These are phyloP conservation scores for Fringilla coelebs DNA, from an alignment of 2,797 vertebrate species.

Conservation along the genomic window DNA sequence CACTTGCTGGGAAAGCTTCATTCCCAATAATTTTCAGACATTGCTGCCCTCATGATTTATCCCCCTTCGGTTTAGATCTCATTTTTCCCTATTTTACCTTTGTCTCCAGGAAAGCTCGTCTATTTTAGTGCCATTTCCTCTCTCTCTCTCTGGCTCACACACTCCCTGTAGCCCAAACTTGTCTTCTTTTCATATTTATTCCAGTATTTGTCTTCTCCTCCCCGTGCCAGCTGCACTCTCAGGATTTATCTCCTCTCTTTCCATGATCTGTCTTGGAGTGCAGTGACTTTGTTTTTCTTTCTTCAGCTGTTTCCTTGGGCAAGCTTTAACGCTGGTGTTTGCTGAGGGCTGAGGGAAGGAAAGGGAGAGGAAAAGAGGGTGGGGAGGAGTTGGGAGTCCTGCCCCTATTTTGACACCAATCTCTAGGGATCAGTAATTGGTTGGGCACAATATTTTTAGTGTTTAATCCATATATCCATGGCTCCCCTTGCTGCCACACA, in stretches of 20 bases:
- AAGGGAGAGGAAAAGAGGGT: not conserved
- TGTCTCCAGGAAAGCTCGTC: conserved; percentile 61
- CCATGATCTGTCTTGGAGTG: conserved; percentile 36
- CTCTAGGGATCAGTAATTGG: not conserved
- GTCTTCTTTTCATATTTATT: conserved; percentile 77
- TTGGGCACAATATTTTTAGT: not conserved
- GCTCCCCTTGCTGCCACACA: not conserved
- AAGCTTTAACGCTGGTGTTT: not conserved
- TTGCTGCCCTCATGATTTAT: conserved; percentile 73
- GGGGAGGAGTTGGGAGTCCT: not conserved
- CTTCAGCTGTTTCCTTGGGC: conserved; percentile 19
- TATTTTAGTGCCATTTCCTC: conserved; percentile 55
- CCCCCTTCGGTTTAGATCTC: conserved; percentile 66
- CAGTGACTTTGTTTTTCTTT: conserved; percentile 40
- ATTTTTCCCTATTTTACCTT: conserved; percentile 70
- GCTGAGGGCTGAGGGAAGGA: not conserved
- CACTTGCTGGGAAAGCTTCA: conserved; percentile 49
- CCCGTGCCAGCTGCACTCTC: conserved; percentile 12
- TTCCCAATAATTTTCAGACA: conserved; percentile 61
- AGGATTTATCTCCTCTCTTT: conserved; percentile 70
- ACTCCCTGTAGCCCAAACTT: conserved; percentile 60
- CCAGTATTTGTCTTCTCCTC: conserved; percentile 68
- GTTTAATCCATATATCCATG: not conserved
- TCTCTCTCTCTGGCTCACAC: conserved; percentile 2
- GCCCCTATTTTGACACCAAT: not conserved